Percentiles rank a stretch among this genome's conserved stretches.
These are phyloP conservation scores for Tetraodon nigroviridis DNA, from an alignment of 2,113 vertebrate genomes.

Conservation along the genomic window DNA sequence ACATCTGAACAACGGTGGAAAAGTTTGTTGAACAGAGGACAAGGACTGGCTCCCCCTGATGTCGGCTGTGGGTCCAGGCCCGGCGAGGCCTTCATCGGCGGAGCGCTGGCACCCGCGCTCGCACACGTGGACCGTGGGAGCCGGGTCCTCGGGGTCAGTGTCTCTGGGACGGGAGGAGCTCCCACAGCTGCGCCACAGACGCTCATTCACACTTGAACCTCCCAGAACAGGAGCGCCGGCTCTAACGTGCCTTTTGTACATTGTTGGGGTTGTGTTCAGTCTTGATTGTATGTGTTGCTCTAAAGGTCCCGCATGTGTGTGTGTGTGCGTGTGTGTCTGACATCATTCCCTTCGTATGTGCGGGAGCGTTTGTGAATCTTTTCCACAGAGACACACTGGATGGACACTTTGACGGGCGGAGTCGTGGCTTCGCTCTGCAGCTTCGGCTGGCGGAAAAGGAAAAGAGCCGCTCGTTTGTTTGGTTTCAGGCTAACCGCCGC, in stretches of 20 bases:
- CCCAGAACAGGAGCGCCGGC: conserved; percentile 99
- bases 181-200: conserved; percentile 75
- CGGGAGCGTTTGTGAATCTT: conserved; percentile 17
- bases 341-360: conserved; percentile 6
- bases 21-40: conserved; percentile 2
- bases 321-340: conserved; percentile 7
- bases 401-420: no score
- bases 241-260: conserved; percentile 99
- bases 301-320: conserved; percentile 44
- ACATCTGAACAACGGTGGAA: not conserved
- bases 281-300: conserved; percentile 90
- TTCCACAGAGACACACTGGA: not conserved
- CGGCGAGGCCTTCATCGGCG: no score
- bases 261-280: conserved; percentile 85
- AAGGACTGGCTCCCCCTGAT: conserved; percentile 60
- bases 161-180: conserved; percentile 28
- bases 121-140: no score
- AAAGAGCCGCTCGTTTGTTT: no score
- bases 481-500: no score
- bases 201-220: conserved; percentile 99
- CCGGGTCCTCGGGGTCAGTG: conserved; percentile 19
- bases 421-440: no score
- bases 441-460: no score
- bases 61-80: conserved; percentile 38
- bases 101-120: no score